Evolutionary conservation across 2,113 vertebrate species (phyloP).

Genomic region (Delphinapterus leucas): DNA sequence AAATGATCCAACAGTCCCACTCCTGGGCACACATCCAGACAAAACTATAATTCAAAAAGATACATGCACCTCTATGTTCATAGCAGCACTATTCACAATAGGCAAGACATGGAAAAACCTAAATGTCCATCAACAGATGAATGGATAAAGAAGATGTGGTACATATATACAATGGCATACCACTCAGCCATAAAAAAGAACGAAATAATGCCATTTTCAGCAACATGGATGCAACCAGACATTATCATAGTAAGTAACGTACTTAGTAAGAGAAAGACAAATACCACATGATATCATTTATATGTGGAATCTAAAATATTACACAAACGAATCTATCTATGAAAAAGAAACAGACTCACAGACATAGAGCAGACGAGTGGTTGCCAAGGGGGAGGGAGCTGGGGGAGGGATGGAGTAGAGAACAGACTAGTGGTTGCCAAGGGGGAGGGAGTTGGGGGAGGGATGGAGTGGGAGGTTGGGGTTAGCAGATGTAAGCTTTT

Average conservation of each 20-base stretch:
- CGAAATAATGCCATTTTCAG: not conserved
- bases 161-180: not conserved
- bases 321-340: not conserved
- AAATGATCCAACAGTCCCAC: not conserved
- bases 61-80: not conserved
- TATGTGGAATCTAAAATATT: not conserved
- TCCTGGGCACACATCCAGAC: not conserved
- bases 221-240: not conserved
- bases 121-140: not conserved
- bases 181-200: not conserved
- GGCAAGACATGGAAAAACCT: not conserved
- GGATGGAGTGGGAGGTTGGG: too few species aligned
- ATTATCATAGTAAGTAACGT: not conserved
- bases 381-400: not conserved
- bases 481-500: too few species aligned
- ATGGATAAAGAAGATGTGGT: not conserved
- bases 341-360: accelerated
- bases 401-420: not conserved
- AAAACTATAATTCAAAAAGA: not conserved
- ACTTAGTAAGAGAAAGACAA: not conserved
- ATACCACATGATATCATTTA: not conserved
- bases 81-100: not conserved
- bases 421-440: not conserved
- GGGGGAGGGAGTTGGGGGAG: too few species aligned
- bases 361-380: not conserved